A percentile compares a stretch with the other conserved stretches of the same genome.
phyloP scores from a whole-genome alignment of 1,140 invertebrate genomes.

The Proctacanthus coquilletti region DNA sequence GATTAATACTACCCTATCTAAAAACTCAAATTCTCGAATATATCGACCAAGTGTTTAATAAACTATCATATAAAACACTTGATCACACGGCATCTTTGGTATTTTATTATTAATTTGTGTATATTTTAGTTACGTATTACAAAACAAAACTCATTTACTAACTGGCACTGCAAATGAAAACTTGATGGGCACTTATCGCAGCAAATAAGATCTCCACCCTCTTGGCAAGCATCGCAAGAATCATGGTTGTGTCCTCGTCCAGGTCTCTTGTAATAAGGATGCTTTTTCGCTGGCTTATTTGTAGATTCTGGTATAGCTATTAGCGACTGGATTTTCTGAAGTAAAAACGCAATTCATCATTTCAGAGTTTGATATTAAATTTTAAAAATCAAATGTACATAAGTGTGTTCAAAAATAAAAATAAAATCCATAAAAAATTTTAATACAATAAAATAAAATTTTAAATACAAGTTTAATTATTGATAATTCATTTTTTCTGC shows the following conservation, averaged over 20 bases:
- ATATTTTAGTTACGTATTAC: too few species aligned
- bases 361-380: too few species aligned
- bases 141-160: constrained; percentile 30
- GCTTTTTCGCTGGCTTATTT: constrained; percentile 51
- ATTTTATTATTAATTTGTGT: too few species aligned
- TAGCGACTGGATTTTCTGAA: constrained; percentile 72
- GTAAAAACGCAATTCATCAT: too few species aligned
- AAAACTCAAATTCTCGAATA: background rate
- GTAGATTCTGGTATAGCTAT: constrained; percentile 47
- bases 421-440: constrained; percentile 2
- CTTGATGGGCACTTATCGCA: constrained; percentile 90
- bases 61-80: too few species aligned
- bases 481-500: background rate
- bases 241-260: constrained; percentile 87
- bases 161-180: constrained; percentile 91
- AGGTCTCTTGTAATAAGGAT: constrained; percentile 70
- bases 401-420: background rate
- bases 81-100: too few species aligned
- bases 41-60: background rate
- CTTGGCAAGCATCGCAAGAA: constrained; percentile 79
- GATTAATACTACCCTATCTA: too few species aligned
- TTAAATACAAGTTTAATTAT: background rate
- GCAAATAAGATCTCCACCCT: constrained; percentile 89
- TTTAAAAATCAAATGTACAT: too few species aligned
- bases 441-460: background rate